phyloP scores from a whole-genome alignment of 2,113 vertebrate genomes.

The Pica pica region DNA sequence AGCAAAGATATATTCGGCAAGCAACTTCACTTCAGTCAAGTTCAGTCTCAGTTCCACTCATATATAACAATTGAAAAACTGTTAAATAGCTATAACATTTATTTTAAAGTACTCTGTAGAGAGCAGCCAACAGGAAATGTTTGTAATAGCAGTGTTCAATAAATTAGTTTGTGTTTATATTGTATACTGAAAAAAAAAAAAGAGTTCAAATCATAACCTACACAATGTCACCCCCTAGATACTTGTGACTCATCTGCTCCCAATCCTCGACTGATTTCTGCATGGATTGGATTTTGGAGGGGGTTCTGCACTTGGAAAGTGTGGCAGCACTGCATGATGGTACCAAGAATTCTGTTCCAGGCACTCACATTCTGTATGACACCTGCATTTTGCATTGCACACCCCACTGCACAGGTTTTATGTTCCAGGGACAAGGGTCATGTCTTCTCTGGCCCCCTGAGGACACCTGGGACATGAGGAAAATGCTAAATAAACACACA shows the following conservation, averaged over 20 bases:
- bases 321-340: rapidly evolving
- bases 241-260: background rate
- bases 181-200: background rate
- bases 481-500: background rate
- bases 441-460: background rate
- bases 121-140: background rate
- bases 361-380: background rate
- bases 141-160: background rate
- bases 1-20: background rate
- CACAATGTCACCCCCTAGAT: background rate
- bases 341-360: background rate
- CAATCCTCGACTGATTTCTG: background rate
- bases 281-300: background rate
- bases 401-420: background rate
- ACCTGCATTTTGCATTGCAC: background rate
- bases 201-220: background rate
- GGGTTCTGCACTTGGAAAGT: background rate
- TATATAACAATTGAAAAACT: background rate
- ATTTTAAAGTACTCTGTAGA: background rate
- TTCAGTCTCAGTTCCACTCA: background rate
- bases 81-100: background rate
- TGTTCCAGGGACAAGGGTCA: rapidly evolving
- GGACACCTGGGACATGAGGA: background rate
- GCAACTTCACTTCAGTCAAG: background rate
- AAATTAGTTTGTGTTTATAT: background rate